Evolutionary conservation across 2,888 invertebrate species (phyloP).

Genomic region (Dione vanillae): DNA sequence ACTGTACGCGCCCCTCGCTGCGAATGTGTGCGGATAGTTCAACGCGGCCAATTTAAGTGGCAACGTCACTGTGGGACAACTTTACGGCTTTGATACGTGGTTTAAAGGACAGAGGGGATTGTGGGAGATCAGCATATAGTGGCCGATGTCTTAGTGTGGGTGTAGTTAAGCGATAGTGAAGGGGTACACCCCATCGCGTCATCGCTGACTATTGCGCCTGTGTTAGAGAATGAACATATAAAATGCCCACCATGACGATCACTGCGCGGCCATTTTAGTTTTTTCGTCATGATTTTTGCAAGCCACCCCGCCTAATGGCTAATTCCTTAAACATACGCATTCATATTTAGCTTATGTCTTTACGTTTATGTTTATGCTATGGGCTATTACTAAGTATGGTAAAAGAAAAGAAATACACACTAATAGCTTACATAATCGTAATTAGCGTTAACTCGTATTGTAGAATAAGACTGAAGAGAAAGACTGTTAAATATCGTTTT

Average conservation of each 20-base stretch:
- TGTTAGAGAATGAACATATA: slow-evolving; percentile 82
- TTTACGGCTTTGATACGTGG: slow-evolving; percentile 45
- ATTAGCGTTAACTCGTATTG: no score
- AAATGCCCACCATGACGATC: slow-evolving; percentile 81
- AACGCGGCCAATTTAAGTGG: slow-evolving; percentile 57
- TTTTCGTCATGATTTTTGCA: slow-evolving; percentile 55
- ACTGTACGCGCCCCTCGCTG: slow-evolving; percentile 51
- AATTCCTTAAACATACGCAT: slow-evolving; percentile 39
- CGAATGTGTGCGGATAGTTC: slow-evolving; percentile 65
- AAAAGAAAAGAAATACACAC: no score
- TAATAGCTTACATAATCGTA: no score
- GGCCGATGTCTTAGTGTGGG: slow-evolving; percentile 61
- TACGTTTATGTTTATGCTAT: not conserved
- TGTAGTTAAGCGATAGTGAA: slow-evolving; percentile 75
- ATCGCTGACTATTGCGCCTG: slow-evolving; percentile 80
- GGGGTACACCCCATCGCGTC: slow-evolving; percentile 75
- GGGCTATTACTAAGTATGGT: no score
- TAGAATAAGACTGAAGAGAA: no score
- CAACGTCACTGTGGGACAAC: slow-evolving; percentile 54
- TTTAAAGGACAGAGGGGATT: slow-evolving; percentile 47
- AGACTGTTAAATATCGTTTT: no score
- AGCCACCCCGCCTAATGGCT: slow-evolving; percentile 47
- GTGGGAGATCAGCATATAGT: slow-evolving; percentile 53
- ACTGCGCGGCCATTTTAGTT: slow-evolving; percentile 74
- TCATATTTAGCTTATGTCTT: slow-evolving; percentile 8